A percentile compares a stretch with the other conserved stretches of the same genome.
Conservation (phyloP, 2,888 invertebrate species). For the Sclerodermus sp. region DNA sequence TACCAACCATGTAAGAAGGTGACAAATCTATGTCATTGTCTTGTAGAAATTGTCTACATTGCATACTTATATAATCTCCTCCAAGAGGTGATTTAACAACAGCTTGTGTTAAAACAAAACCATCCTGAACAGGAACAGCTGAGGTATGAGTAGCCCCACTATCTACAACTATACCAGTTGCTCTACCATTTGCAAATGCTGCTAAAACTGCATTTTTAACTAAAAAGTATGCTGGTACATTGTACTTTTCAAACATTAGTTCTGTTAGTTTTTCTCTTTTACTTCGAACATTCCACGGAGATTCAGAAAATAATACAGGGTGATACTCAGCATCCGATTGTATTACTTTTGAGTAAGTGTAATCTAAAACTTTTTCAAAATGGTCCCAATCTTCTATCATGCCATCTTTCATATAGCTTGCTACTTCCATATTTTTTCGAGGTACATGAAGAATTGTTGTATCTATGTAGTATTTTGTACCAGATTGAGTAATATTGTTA, state of each 20-base stretch:
- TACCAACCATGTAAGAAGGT: slow-evolving; percentile 74
- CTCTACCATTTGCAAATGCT: slow-evolving; percentile 94
- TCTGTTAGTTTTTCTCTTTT: slow-evolving; percentile 95
- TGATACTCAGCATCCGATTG: slow-evolving; percentile 94
- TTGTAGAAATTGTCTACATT: slow-evolving; percentile 69
- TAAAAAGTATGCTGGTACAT: slow-evolving; percentile 96
- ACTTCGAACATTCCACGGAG: slow-evolving; percentile 91
- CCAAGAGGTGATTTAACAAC: slow-evolving; percentile 95
- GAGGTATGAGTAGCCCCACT: slow-evolving; percentile 98
- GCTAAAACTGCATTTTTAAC: slow-evolving; percentile 97
- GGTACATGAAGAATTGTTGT: slow-evolving; percentile 92
- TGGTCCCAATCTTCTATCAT: slow-evolving; percentile 99
- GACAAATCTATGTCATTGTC: slow-evolving; percentile 71
- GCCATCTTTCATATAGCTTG: slow-evolving; percentile 94
- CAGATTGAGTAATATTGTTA: slow-evolving; percentile 68
- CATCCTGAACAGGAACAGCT: slow-evolving; percentile 95
- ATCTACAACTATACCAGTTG: slow-evolving; percentile 88
- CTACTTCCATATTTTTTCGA: slow-evolving; percentile 83
- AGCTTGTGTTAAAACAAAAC: slow-evolving; percentile 92
- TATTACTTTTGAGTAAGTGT: slow-evolving; percentile 90
- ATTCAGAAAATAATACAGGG: slow-evolving; percentile 96
- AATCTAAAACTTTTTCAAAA: slow-evolving; percentile 90
- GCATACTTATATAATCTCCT: slow-evolving; percentile 89
- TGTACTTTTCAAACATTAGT: slow-evolving; percentile 97
- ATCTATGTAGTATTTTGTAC: slow-evolving; percentile 83